Base-by-base conservation (phyloP, 2,797 vertebrate species). In the Falco rusticolus region DNA sequence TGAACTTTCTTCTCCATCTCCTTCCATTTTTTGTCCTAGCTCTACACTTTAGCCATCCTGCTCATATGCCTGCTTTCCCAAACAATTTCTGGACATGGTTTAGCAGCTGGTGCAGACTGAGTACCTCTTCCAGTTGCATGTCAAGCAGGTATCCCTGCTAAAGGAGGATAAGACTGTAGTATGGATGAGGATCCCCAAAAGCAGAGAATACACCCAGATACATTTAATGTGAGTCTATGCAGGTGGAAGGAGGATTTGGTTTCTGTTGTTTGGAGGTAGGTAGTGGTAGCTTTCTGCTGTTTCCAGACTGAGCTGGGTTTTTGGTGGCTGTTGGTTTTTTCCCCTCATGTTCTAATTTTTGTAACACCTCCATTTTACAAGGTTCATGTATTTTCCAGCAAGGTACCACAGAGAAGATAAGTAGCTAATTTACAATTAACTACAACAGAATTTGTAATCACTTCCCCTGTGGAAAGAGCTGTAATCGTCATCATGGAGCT, bases 351-450 rank as follows among this genome's bases (percentile, higher is more conserved):
- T 60, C 75, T 95, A 91, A 93, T 89, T 95, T 96, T 78, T 90
- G 75, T 94, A 94, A 93, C 78, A 84, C 64, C 74, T 94, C 57
- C 68, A 43, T 93, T 96, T 94, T 89, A 87, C 68, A 93, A 87
- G 92, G 92, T 91, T 95, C 94, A 81, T 96, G 84, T 96, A 45
- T 95, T 96, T 94, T 95, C 92, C 81, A 89, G 94, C 85, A 97
- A 96, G 94, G 92, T 95, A 93, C 84, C 70, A 94, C 0, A 2
- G 68, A 96, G 86, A 95, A 95, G 93, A 96, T 97, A 97, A 97
- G 96, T 94, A 97, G 79, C 91, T 97, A 94, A 97, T 96, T 96
- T 97, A 94, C 91, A 96, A 97, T 97, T 97, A 97, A 91, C 91
- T 96, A 94, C 95, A 96, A 97, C 89, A 95, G 96, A 95, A 96